Base-by-base conservation (phyloP, 1,140 invertebrate species). In the Agraylea sexmaculata region DNA sequence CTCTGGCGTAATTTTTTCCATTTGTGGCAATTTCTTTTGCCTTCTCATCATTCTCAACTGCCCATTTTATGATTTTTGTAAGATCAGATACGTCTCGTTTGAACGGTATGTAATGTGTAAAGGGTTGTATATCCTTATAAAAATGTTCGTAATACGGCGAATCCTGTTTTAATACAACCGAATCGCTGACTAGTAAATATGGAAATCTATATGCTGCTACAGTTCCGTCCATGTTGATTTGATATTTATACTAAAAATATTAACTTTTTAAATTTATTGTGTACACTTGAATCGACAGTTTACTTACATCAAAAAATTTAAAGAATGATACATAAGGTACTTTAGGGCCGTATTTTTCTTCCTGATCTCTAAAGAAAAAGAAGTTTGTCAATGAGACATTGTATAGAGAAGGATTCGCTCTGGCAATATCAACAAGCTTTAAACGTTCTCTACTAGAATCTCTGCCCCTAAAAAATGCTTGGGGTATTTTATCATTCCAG, bases 61-160 rank as follows among this genome's bases (percentile, higher is more conserved):
- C 87, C 88, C 88, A 93, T 23, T 71, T 54, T 20, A 95, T 66
- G 59, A 78, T 77, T 22, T 89, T 74, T 5, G 84, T 62, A 16
- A 96, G 66, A 68, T 97, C 77, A 25, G 74, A 78, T 13, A 96
- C 67, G 62, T 94, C 78, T 25, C 64, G 60, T 53, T 83, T 80
- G 16, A 96, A 66, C 21, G 88, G 80, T 32, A 97, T 62, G 62
- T 83, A 97, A 68, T 97, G 91, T 51, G 74, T 63, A 55, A 75
- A 75, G 11, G 87, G 78, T 45, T 69, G 51, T 11, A 96, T 56
- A 47, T 82, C 63, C 32, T 70, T 64, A 57, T 97, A 97, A 66
- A 95, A 97, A 69, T 89, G 82, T 71, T 97, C 93, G 61, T 92
- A 92, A 62, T 90, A 97, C 15, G 74, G 67, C 1, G 92, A 97